phyloP scores from a whole-genome alignment of 2,797 vertebrate genomes.

The Lophius americanus region DNA sequence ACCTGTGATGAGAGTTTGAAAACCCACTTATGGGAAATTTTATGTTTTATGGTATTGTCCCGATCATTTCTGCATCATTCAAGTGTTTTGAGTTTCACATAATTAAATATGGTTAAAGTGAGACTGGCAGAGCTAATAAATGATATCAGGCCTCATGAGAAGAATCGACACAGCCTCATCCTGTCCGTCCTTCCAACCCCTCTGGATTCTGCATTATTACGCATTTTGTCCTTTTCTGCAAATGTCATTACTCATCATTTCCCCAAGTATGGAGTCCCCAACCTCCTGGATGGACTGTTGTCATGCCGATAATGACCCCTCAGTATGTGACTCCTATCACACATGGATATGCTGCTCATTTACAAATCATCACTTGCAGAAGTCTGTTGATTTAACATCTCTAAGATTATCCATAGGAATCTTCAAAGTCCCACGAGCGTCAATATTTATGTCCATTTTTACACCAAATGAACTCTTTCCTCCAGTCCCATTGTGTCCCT shows the following conservation, averaged over 20 bases:
- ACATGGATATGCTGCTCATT: conserved; percentile 35
- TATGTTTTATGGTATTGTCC: conserved; percentile 32
- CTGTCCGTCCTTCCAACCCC: no score
- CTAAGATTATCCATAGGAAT: conserved; percentile 38
- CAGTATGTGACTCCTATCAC: conserved; percentile 14
- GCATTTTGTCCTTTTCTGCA: no score
- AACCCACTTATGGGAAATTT: conserved; percentile 27
- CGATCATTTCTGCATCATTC: conserved; percentile 58
- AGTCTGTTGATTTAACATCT: conserved; percentile 40
- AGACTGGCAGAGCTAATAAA: conserved; percentile 51
- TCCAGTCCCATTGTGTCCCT: conserved; percentile 40
- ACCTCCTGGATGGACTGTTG: no score
- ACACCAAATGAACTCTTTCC: conserved; percentile 26
- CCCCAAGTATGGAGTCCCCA: no score
- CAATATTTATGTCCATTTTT: conserved; percentile 24
- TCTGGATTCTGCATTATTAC: no score
- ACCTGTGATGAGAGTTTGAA: conserved; percentile 32
- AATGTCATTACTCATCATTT: no score
- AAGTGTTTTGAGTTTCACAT: conserved; percentile 83
- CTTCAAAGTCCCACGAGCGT: conserved; percentile 21
- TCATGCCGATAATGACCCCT: conserved; percentile 11
- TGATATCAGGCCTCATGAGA: conserved; percentile 39
- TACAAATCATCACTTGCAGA: conserved; percentile 17
- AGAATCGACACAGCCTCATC: conserved; percentile 23
- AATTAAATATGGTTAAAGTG: conserved; percentile 67